Evolutionary conservation across 2,113 vertebrate species (phyloP).

Genomic region (Drymodes brunneopygia): DNA sequence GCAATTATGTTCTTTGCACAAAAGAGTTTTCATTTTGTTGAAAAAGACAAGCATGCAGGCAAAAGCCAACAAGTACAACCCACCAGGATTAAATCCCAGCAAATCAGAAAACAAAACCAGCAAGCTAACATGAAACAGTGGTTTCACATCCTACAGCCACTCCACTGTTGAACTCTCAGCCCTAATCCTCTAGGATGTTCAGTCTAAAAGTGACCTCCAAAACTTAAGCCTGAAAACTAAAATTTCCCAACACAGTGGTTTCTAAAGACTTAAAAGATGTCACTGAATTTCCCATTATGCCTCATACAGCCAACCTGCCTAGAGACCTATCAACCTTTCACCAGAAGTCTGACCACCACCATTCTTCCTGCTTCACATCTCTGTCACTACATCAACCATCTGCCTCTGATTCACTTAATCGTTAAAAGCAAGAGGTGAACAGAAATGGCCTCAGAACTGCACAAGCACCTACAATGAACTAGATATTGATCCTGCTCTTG

Average conservation of each 20-base stretch:
- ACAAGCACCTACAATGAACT: neutral
- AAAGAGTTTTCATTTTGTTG: neutral
- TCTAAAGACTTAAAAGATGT: neutral
- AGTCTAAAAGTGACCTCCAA: neutral
- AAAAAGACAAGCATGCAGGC: neutral
- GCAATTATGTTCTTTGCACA: neutral
- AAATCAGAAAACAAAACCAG: neutral
- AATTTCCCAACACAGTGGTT: neutral
- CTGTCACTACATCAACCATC: neutral
- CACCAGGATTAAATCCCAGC: neutral
- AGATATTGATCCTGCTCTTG: neutral
- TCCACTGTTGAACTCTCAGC: neutral
- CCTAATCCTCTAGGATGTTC: neutral
- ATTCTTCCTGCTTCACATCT: neutral
- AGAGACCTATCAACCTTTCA: neutral
- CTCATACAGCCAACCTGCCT: neutral
- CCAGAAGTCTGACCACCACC: neutral
- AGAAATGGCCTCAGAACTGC: neutral
- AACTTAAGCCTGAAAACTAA: neutral
- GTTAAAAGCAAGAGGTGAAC: neutral
- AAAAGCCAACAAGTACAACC: neutral
- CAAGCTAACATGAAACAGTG: neutral
- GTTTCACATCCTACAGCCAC: neutral
- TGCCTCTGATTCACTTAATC: neutral
- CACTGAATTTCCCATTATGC: neutral